Base-by-base conservation (phyloP, 2,797 vertebrate genomes). In the Babyrousa celebensis region DNA sequence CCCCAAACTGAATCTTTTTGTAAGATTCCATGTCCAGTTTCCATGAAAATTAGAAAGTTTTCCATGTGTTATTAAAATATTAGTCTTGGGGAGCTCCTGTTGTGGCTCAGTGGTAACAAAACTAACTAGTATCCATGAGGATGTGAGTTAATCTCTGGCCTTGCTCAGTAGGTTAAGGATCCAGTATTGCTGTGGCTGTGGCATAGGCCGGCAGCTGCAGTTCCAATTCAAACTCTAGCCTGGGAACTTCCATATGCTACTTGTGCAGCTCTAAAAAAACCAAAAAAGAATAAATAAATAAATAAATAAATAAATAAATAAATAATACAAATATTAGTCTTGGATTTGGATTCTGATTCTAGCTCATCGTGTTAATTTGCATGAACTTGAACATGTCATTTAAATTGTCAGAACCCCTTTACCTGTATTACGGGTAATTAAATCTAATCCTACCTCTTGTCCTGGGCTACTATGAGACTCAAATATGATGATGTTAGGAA, bases 351-450 rank as follows among this genome's bases (percentile, higher is more conserved):
- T 80, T 91, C 23, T 86, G 12, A 75, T 95, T 92, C 21, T 63
- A n/a, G 27, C 25, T 94, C 48, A 43, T 88, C 12, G n/a, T 90
- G n/a, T 86, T 83, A 65, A 56, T 48, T 89, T 95, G 20, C 32
- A 48, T 91, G 67, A 29, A 54, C n/a, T 75, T 74, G 58, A 77
- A 52, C 15, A 10, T 70, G 25, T 62, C 12, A 43, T 95, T 85
- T 86, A 58, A 89, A 65, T 72, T 91, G 54, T 12, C 32, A 91
- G 25, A 80, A 21, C 54, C 85, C 93, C 12, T 78, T 78, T 85
- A 48, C 60, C 79, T 94, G 1, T 83, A 18, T 75, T 75, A 60
- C 68, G 40, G 58, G 23, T 58, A 80, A 21, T 85, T 86, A 86
- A 87, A 83, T 89, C 12, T 68, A 77, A 68, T 89, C 21, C 18